phyloP scores from a whole-genome alignment of 2,888 invertebrate genomes.

The Phengaris alcon region DNA sequence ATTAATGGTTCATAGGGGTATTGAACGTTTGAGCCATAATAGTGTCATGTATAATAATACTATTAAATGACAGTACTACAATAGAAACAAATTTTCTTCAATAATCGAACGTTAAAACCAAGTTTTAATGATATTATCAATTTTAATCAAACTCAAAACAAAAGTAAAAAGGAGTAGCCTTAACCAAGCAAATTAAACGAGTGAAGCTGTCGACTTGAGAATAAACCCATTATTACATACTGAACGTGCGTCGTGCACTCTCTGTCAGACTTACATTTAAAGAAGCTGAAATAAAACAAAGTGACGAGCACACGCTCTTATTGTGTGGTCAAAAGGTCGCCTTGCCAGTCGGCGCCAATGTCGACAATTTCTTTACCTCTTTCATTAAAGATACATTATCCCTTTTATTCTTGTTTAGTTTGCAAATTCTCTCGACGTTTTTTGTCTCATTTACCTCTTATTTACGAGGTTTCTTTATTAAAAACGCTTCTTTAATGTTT shows the following conservation, averaged over 20 bases:
- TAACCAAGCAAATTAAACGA: background rate
- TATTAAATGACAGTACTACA: background rate
- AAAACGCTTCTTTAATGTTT: conserved; percentile 70
- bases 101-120: background rate
- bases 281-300: conserved; percentile 26
- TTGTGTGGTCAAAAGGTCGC: conserved; percentile 38
- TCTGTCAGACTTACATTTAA: conserved; percentile 19
- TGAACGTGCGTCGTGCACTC: background rate
- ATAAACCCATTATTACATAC: conserved; percentile 7
- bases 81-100: background rate
- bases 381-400: conserved; percentile 71
- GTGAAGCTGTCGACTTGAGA: background rate
- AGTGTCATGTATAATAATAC: background rate
- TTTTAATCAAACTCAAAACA: background rate
- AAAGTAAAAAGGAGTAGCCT: background rate
- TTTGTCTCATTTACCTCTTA: conserved; percentile 77
- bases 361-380: conserved; percentile 48
- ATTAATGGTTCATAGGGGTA: background rate
- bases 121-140: background rate
- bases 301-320: conserved; percentile 38
- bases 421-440: conserved; percentile 68
- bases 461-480: conserved; percentile 75
- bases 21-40: background rate
- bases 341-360: conserved; percentile 39
- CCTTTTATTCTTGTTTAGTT: conserved; percentile 71